Conservation (phyloP, 2,113 vertebrate species). For the Onychostruthus taczanowskii region DNA sequence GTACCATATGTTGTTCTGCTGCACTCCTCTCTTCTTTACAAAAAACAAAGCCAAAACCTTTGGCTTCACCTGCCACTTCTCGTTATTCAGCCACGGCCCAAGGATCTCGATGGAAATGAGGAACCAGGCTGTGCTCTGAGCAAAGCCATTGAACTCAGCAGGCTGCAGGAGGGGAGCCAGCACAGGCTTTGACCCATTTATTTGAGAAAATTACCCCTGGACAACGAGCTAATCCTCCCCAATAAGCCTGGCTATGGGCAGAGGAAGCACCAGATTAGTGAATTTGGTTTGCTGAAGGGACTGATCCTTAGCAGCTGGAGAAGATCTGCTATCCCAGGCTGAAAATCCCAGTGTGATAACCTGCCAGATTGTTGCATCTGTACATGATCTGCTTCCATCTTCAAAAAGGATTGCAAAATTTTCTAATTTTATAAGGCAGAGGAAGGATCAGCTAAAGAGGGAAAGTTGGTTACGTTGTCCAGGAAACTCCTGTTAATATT, state of each 20-base stretch:
- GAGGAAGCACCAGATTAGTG: conserved; percentile 42
- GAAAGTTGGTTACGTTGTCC: neutral
- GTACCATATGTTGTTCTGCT: conserved; percentile 61
- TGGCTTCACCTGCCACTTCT: conserved; percentile 58
- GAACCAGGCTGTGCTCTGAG: conserved; percentile 1
- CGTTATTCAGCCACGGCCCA: conserved; percentile 20
- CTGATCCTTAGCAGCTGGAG: conserved; percentile 53
- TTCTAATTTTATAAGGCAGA: neutral
- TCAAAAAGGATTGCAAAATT: neutral
- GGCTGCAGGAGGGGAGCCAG: conserved; percentile 57
- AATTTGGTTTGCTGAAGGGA: conserved; percentile 26
- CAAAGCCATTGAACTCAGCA: conserved; percentile 39
- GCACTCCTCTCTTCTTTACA: conserved; percentile 1
- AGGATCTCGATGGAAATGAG: conserved; percentile 4
- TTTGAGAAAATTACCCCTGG: conserved; percentile 62
- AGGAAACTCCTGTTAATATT: neutral
- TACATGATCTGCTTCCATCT: neutral
- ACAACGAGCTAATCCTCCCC: conserved; percentile 47
- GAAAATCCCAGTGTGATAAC: neutral
- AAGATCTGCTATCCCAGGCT: conserved; percentile 5
- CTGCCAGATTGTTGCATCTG: conserved; percentile 27
- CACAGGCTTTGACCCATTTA: conserved; percentile 52
- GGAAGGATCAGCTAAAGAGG: neutral
- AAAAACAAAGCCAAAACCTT: conserved; percentile 61
- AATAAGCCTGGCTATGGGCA: conserved; percentile 9